Base-by-base conservation (phyloP, 1,140 invertebrate genomes). In the Trachelipus rathkii region DNA sequence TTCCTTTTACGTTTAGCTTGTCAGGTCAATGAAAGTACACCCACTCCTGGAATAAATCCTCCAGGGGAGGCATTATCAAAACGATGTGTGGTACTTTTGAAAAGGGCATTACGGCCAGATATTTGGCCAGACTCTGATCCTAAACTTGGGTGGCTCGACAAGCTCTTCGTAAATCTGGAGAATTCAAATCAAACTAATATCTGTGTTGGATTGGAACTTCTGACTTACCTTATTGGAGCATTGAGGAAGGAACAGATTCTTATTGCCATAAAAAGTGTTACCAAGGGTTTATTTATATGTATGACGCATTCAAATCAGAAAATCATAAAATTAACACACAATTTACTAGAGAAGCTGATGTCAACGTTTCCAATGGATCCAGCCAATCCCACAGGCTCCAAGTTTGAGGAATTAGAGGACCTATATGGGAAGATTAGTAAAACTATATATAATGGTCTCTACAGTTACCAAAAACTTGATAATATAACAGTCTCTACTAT, bases 81-180 rank as follows among this genome's bases (percentile, higher is more conserved):
- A 50, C 89, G 95, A 77, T 98, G 96, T 86, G 92, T 98, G 0
- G 86, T 89, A 75, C 85, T 98, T 9, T 86, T 98, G 0, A 96
- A 96, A 85, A 91, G 89, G 76, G 94, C 94, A 9, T 88, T 98
- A 60, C 92, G 93, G 82, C 92, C 94, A 0, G 95, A 97, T 80
- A 90, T 98, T 15, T 97, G 95, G 95, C 91, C 92, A 0, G 91
- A 91, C 11, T 92, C 93, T 80, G 95, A 98, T 83, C 87, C 97
- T 0, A 96, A 96, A 84, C 84, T 98, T 0, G 89, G 87, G 0
- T 97, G 95, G 91, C 89, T 98, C 75, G 95, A 98, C 82, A 97
- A 97, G 81, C 86, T 89, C 5, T 84, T 90, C 71, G 83, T 85
- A 43, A 79, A 78, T 76, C 70, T 82, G 23, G 82, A 82, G 23